Evolutionary conservation across 2,888 invertebrate species (phyloP).

Genomic region (Heliconius sara): DNA sequence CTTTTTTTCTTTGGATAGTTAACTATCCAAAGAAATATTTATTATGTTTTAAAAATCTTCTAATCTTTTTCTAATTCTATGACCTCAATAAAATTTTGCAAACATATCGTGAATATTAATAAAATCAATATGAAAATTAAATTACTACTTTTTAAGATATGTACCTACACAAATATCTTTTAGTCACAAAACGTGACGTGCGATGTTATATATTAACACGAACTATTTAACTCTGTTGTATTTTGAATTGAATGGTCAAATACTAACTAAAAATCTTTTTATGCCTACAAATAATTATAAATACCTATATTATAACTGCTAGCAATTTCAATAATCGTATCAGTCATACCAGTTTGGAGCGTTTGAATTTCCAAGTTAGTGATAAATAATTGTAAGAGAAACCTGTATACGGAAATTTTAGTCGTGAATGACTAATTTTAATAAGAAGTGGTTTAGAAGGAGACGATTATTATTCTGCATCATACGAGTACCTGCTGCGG

Average conservation of each 20-base stretch:
- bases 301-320: not conserved
- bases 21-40: too few species aligned
- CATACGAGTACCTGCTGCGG: slow-evolving; percentile 49
- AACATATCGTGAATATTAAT: too few species aligned
- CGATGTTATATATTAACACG: not conserved
- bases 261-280: too few species aligned
- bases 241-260: too few species aligned
- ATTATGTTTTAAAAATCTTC: too few species aligned
- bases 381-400: slow-evolving; percentile 24
- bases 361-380: slow-evolving; percentile 20
- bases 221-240: not conserved
- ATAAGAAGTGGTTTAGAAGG: slow-evolving; percentile 32
- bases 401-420: too few species aligned
- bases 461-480: slow-evolving; percentile 41
- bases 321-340: not conserved
- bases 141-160: not conserved
- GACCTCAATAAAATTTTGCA: too few species aligned
- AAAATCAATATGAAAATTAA: not conserved
- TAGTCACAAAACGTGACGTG: too few species aligned
- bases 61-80: too few species aligned
- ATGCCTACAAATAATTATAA: not conserved
- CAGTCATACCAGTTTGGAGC: not conserved
- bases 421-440: slow-evolving; percentile 24
- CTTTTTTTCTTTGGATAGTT: too few species aligned
- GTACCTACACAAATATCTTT: not conserved